Base-by-base conservation (phyloP, 2,797 vertebrate species). In the Girardinus metallicus region DNA sequence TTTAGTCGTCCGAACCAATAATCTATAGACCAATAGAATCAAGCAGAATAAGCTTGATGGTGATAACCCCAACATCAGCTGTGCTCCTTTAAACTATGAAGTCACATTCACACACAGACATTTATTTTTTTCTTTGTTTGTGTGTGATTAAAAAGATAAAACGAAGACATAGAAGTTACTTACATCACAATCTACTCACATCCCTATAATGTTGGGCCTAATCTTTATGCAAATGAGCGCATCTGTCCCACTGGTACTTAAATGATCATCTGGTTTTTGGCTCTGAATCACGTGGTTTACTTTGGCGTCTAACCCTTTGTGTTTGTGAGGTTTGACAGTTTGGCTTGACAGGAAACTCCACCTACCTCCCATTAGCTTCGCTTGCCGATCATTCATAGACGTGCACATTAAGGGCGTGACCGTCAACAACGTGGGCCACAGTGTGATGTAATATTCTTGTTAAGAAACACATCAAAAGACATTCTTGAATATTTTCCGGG, bases 331-430 rank as follows among this genome's bases (percentile, higher is more conserved):
- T 68, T 1, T 60, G 79, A 44, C 66, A 34, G 73, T 75, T 78
- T 3, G 1, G 55, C 82, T 31, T 51, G 51, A 89, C 88, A 88
- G 93, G 91, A 94, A 93, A 84, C 90, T 57, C 80, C 76, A 85
- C 88, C 89, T 79, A 4, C 47, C 55, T 74, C n/a, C 9, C 34
- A n/a, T 29, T 34, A 57, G 26, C 36, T 34, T 23, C 5, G 0
- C 43, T 57, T 75, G 9, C 53, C 23, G 21, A 36, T 39, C 0
- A 12, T 62, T 62, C 34, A 18, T n/a, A 43, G 66, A 8, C 26
- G 5, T 29, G 26, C 39, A 31, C 15, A 41, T 60, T 55, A n/a
- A 29, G 26, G 11, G 39, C 5, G 0, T 43, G 12, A 23, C n/a
- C 21, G 36, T 12, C 64, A 46, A 16, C 76, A 47, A 10, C n/a